These are phyloP conservation scores for Bimastos eiseni DNA, from an alignment of 2,888 invertebrate genomes.

Conservation along the genomic window DNA sequence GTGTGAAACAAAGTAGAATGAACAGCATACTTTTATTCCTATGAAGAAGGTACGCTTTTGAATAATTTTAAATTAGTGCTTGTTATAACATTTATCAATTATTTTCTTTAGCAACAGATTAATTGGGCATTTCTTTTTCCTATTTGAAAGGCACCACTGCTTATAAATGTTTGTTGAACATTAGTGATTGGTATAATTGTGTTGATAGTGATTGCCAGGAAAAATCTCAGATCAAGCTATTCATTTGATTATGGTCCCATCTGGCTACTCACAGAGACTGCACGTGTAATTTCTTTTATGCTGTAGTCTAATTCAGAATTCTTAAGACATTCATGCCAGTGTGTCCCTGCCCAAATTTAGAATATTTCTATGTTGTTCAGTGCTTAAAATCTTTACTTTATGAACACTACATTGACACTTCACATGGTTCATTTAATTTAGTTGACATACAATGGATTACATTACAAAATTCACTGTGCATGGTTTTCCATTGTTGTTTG, in stretches of 20 bases:
- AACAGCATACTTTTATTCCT: background rate
- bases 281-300: no score
- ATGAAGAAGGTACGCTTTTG: background rate
- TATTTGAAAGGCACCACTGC: background rate
- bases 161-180: background rate
- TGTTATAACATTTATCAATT: background rate
- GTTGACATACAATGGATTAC: background rate
- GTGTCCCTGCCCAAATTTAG: no score
- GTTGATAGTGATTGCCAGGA: background rate
- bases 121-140: background rate
- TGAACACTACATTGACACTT: background rate
- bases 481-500: background rate
- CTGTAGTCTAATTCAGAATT: background rate
- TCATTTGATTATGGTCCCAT: background rate
- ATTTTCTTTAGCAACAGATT: background rate
- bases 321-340: background rate
- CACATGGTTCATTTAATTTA: background rate
- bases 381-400: background rate
- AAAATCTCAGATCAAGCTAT: background rate
- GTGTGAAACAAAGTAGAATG: background rate
- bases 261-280: background rate
- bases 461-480: background rate
- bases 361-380: background rate
- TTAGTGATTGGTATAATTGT: background rate
- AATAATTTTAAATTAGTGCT: background rate